Evolutionary conservation across 1,140 invertebrate genomes (phyloP), one percentile per base, ranked within the genome.

Genomic region (Drosophila auraria): DNA sequence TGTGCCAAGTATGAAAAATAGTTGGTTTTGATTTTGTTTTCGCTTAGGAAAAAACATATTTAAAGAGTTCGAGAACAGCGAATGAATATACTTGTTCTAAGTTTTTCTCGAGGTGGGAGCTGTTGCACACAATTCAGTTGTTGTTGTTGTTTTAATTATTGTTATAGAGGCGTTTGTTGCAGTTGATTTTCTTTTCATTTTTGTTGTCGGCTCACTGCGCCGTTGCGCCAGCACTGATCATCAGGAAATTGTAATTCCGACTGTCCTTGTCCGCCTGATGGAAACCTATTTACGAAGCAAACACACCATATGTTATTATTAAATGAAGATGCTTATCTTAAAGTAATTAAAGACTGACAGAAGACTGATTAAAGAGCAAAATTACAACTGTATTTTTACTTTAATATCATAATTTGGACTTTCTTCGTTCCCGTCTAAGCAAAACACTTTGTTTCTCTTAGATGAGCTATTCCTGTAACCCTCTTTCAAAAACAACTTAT

Each of bases 121-220:
- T 80, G 87, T 90, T 87, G 84, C 84, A 82, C 84, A 89, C 84
- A 87, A 76, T 84, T 89, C 84, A 90, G 82, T 90, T 90, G 50
- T 89, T 74, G 36, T 70, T 64, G 53, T 73, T 79, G 36, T 61
- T 77, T 61, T 73, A 33, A 42, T 80, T 58, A 68, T 56, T 47
- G n/a, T 59, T 80, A 23, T 50, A 38, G 54, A 40, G 74, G 68
- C 70, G 11, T 81, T 81, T 81, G 20, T 81, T 62, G 56, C 54
- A 25, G 36, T 57, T 56, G 38, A 2, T 40, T 38, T 61, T 64
- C 14, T 58, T 79, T 42, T 68, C 59, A 8, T 27, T 53, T 68
- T 53, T 25, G 17, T 38, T 65, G 30, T 54, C 61, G 58, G 38
- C 53, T 74, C 57, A 87, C 56, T 89, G 84, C 25, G 84, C 84